phyloP scores from a whole-genome alignment of 2,113 vertebrate genomes.

The Thamnophis sirtalis region DNA sequence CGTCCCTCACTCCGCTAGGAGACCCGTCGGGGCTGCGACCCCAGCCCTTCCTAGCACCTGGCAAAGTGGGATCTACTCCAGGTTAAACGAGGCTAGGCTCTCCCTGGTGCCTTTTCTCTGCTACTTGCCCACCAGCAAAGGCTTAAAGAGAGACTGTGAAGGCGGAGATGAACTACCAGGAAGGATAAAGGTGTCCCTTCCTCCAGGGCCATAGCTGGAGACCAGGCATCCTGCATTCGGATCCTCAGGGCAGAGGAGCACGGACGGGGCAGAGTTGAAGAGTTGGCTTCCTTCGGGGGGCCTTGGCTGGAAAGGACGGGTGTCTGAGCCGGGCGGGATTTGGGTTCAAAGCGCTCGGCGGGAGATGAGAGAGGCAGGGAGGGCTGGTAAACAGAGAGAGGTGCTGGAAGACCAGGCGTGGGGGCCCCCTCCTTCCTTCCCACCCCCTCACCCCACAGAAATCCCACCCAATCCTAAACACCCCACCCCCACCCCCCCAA shows the following conservation, averaged over 20 bases:
- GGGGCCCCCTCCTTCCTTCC: too few species aligned
- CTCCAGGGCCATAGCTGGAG: not conserved
- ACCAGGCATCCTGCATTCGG: not conserved
- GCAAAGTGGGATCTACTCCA: not conserved
- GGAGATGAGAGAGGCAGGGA: not conserved
- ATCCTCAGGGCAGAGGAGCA: not conserved
- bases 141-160: not conserved
- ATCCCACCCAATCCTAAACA: not conserved
- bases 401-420: not conserved
- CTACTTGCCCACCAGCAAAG: not conserved
- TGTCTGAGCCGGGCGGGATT: not conserved
- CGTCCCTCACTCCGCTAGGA: not conserved
- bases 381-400: too few species aligned
- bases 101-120: not conserved
- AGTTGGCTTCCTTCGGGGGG: too few species aligned
- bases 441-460: not conserved
- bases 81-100: too few species aligned
- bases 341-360: not conserved
- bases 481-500: not conserved
- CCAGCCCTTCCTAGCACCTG: not conserved
- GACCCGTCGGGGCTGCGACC: not conserved
- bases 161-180: too few species aligned
- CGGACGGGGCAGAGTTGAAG: not conserved
- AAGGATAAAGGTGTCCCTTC: not conserved
- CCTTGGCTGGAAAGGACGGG: not conserved